Percentiles rank a stretch among this genome's conserved stretches.
These are phyloP conservation scores for Neoascia interrupta DNA, from an alignment of 2,888 invertebrate species.

Conservation along the genomic window DNA sequence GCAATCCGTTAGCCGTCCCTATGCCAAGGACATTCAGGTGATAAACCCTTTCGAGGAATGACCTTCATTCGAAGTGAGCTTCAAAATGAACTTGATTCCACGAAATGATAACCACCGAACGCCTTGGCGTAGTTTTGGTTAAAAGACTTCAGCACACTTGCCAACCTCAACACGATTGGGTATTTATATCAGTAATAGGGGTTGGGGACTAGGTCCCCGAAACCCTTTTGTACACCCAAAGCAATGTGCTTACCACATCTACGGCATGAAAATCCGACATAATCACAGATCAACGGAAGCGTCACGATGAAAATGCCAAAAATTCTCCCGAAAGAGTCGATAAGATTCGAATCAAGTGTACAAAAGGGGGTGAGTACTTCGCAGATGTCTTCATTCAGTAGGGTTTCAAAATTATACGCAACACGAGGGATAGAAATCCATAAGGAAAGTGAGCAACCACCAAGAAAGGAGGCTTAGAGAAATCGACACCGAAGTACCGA, in stretches of 20 bases:
- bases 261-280: constrained; percentile 22
- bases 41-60: constrained; percentile 5
- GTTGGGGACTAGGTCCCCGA: constrained; percentile 41
- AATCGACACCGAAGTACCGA: constrained; percentile 31
- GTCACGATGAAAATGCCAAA: constrained; percentile 18
- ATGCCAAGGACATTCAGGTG: not conserved
- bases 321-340: not conserved
- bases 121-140: not conserved
- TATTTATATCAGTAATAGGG: constrained; percentile 32
- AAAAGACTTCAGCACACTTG: constrained; percentile 20
- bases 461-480: not conserved
- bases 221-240: constrained; percentile 58
- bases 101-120: not conserved
- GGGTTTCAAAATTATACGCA: constrained; percentile 3
- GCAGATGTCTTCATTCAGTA: constrained; percentile 30
- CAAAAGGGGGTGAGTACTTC: constrained; percentile 61
- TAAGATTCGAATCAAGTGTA: constrained; percentile 26
- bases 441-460: constrained; percentile 1
- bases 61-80: not conserved
- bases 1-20: too few relatives aligned
- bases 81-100: not conserved
- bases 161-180: constrained; percentile 60
- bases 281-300: constrained; percentile 9
- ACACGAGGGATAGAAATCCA: not conserved
- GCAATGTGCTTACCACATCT: not conserved